A percentile compares a stretch with the other conserved stretches of the same genome.
These are phyloP conservation scores for Leucopsar rothschildi DNA, from an alignment of 2,113 vertebrate species.

Conservation along the genomic window DNA sequence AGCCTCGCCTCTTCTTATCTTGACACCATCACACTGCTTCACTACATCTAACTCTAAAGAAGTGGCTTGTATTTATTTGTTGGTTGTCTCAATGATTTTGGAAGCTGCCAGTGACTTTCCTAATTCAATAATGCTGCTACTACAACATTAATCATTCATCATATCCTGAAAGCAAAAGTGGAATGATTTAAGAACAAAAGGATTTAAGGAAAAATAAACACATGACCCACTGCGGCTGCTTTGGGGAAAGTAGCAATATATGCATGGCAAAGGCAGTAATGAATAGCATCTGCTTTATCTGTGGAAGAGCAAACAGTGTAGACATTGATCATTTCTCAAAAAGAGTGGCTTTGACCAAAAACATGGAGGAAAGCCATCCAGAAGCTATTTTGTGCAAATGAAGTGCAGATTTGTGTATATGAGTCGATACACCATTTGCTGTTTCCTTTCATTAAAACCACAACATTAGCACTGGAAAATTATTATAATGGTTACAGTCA, in stretches of 20 bases:
- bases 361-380: slow-evolving; percentile 71
- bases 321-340: slow-evolving; percentile 81
- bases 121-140: slow-evolving; percentile 39
- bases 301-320: slow-evolving; percentile 70
- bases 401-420: slow-evolving; percentile 80
- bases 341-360: slow-evolving; percentile 71
- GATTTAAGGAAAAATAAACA: slow-evolving; percentile 64
- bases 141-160: slow-evolving; percentile 58
- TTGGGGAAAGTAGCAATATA: slow-evolving; percentile 61
- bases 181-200: slow-evolving; percentile 60
- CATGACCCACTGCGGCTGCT: slow-evolving; percentile 56
- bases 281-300: slow-evolving; percentile 86
- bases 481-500: slow-evolving; percentile 84
- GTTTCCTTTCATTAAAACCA: slow-evolving; percentile 83
- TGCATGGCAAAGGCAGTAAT: slow-evolving; percentile 76
- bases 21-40: not conserved
- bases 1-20: not conserved
- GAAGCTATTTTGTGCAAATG: slow-evolving; percentile 82
- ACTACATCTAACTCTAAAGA: not conserved
- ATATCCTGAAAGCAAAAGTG: slow-evolving; percentile 52
- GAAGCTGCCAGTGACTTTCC: slow-evolving; percentile 39
- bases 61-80: slow-evolving; percentile 48
- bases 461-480: slow-evolving; percentile 77
- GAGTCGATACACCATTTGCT: slow-evolving; percentile 73
- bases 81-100: slow-evolving; percentile 41